These are phyloP conservation scores for Cryptus armator DNA, from an alignment of 2,888 invertebrate genomes.

Conservation along the genomic window DNA sequence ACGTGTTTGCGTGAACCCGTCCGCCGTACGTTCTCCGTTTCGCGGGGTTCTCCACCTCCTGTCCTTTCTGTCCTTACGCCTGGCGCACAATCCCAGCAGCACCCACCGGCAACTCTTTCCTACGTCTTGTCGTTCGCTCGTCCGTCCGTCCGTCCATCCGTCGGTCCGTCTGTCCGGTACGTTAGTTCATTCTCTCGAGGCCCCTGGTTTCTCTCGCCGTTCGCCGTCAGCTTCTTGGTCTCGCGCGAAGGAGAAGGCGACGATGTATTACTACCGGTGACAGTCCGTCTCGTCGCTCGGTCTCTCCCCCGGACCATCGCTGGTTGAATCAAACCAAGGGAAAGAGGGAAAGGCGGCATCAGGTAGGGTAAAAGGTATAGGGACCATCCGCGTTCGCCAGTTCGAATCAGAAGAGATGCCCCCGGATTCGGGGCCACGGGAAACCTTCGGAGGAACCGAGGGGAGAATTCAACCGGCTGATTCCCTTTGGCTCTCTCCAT, in stretches of 20 bases:
- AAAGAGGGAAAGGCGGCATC: slow-evolving; percentile 56
- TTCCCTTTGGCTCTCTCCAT: slow-evolving; percentile 65
- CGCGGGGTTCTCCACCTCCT: slow-evolving; percentile 49
- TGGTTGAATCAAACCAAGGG: slow-evolving; percentile 32
- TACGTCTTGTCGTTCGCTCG: slow-evolving; percentile 54
- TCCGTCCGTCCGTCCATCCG: slow-evolving; percentile 31
- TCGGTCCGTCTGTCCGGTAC: slow-evolving; percentile 33
- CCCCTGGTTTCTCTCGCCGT: slow-evolving; percentile 33
- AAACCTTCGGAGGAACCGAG: background rate
- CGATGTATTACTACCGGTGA: slow-evolving; percentile 84
- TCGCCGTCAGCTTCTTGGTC: slow-evolving; percentile 31
- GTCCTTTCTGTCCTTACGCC: slow-evolving; percentile 57
- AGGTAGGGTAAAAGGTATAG: slow-evolving; percentile 41
- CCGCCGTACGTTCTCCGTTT: slow-evolving; percentile 73
- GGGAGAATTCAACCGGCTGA: slow-evolving; percentile 32
- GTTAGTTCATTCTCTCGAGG: slow-evolving; percentile 43
- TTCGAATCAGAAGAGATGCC: slow-evolving; percentile 25
- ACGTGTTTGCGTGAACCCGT: slow-evolving; percentile 84
- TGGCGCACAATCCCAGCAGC: slow-evolving; percentile 42
- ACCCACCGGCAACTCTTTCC: slow-evolving; percentile 34
- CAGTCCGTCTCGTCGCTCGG: slow-evolving; percentile 81
- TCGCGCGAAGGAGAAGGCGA: slow-evolving; percentile 79
- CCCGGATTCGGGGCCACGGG: background rate
- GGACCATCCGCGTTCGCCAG: background rate
- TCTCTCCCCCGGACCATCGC: slow-evolving; percentile 43